Evolutionary conservation across 2,113 vertebrate species (phyloP).

Genomic region (Crotalus viridis): DNA sequence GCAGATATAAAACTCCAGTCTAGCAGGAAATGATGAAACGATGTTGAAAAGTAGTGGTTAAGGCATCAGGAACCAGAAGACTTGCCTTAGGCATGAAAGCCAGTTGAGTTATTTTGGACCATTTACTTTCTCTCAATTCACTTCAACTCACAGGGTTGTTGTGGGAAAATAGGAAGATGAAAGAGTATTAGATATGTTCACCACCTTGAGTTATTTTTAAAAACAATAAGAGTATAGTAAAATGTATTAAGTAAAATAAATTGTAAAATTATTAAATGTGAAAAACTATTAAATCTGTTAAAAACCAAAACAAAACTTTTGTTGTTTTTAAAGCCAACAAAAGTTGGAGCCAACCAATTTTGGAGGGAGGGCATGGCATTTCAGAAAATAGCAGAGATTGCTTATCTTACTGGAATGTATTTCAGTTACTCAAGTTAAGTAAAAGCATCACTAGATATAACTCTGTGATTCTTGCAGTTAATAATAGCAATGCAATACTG

Average conservation of each 20-base stretch:
- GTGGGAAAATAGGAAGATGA: neutral
- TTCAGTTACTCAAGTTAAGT: neutral
- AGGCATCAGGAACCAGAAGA: neutral
- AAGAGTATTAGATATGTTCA: neutral
- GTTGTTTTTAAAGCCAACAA: neutral
- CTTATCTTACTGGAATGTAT: neutral
- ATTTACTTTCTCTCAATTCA: neutral
- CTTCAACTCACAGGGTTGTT: neutral
- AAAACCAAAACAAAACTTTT: neutral
- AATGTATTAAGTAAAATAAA: neutral
- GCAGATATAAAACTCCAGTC: neutral
- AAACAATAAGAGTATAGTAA: neutral
- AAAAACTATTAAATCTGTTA: neutral
- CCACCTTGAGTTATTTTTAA: neutral
- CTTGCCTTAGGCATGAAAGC: neutral
- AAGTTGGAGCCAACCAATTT: neutral
- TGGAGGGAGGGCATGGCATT: neutral
- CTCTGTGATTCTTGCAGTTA: neutral
- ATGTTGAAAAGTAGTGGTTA: neutral
- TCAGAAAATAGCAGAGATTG: neutral
- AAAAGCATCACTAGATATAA: neutral
- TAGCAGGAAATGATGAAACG: neutral
- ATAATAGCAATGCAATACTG: no score
- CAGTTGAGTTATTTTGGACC: neutral
- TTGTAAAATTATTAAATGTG: neutral